These are phyloP conservation scores for Lingula anatina DNA, from an alignment of 2,888 invertebrate species.

Conservation along the genomic window DNA sequence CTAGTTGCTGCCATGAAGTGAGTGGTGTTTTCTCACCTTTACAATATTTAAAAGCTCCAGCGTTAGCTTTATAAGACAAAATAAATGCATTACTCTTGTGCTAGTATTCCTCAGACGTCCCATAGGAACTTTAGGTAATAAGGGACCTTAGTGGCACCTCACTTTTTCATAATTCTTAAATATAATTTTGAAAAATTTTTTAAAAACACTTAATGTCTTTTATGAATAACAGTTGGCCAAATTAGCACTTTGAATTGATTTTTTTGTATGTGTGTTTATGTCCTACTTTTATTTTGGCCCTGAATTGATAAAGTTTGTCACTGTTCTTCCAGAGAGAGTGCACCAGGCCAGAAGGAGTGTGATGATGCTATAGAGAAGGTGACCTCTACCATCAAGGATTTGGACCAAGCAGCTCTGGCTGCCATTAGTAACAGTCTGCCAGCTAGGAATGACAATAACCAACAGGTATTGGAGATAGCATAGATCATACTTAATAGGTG, in stretches of 20 bases:
- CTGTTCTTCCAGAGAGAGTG: conserved; percentile 67
- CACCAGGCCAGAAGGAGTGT: conserved; percentile 94
- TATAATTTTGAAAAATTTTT: no score
- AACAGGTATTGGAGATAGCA: conserved; percentile 60
- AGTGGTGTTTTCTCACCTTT: conserved; percentile 1
- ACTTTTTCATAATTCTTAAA: no score
- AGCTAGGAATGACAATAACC: conserved; percentile 66
- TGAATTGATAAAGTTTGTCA: conserved; percentile 6
- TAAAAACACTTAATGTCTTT: background rate
- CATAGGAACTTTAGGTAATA: no score
- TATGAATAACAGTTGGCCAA: background rate
- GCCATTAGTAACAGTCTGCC: conserved; percentile 77
- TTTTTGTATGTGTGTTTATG: no score
- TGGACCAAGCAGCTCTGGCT: conserved; percentile 83
- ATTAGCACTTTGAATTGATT: background rate
- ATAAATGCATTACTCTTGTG: no score
- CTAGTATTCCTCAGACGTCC: no score
- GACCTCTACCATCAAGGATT: conserved; percentile 68
- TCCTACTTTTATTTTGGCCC: no score
- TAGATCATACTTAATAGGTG: no score
- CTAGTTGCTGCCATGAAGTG: conserved; percentile 85
- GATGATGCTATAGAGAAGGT: conserved; percentile 75
- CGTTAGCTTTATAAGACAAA: no score
- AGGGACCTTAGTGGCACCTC: no score
- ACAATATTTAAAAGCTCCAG: no score